A percentile compares a stretch with the other conserved stretches of the same genome.
Conservation (phyloP, 2,888 invertebrate genomes). For the Drepanosiphum platanoidis region DNA sequence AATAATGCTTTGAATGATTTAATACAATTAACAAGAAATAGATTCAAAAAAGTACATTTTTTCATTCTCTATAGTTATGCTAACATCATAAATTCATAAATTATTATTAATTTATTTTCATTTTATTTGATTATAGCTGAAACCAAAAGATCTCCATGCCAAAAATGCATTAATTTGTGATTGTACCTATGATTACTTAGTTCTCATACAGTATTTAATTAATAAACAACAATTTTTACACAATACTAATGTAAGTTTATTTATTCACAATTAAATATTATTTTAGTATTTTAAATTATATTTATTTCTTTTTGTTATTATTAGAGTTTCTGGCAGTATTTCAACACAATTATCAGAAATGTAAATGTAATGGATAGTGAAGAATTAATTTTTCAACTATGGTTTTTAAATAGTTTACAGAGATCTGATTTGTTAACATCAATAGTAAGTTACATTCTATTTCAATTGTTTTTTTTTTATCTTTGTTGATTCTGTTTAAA, state of each 20-base stretch:
- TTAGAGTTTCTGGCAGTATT: slow-evolving; percentile 55
- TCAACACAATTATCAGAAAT: slow-evolving; percentile 27
- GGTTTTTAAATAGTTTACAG: slow-evolving; percentile 50
- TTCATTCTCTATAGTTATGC: not conserved
- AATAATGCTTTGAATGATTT: slow-evolving; percentile 62
- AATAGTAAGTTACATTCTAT: slow-evolving; percentile 43
- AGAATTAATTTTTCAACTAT: slow-evolving; percentile 65
- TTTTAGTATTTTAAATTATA: slow-evolving; percentile 10
- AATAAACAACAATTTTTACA: slow-evolving; percentile 42
- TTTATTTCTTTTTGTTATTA: slow-evolving; percentile 31
- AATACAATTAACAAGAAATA: slow-evolving; percentile 65
- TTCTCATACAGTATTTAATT: slow-evolving; percentile 43
- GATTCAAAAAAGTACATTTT: slow-evolving; percentile 68
- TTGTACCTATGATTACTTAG: slow-evolving; percentile 48
- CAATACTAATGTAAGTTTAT: slow-evolving; percentile 42
- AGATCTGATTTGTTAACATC: slow-evolving; percentile 25
- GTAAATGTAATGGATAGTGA: slow-evolving; percentile 65
- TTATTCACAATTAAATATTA: not conserved
- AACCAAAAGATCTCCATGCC: slow-evolving; percentile 27
- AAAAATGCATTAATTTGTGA: slow-evolving; percentile 53
- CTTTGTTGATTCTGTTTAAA: not conserved
- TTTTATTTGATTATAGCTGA: slow-evolving; percentile 9
- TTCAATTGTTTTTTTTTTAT: no score
- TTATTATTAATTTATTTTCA: not conserved
- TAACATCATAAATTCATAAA: not conserved